Base-by-base conservation (phyloP, 2,888 invertebrate genomes). In the Lysandra coridon region DNA sequence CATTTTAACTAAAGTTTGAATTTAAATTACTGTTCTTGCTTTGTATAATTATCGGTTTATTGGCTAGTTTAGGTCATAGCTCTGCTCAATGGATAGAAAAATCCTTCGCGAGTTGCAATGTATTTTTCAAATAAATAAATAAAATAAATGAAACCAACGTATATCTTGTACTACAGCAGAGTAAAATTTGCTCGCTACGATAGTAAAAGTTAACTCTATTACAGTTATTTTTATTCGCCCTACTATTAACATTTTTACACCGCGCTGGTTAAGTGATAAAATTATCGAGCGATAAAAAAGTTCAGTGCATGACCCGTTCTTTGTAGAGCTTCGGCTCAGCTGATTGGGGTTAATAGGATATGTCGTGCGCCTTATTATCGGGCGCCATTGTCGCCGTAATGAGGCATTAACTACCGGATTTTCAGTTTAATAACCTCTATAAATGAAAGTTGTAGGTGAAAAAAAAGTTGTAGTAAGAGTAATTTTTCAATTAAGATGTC, bases 251-350 rank as follows among this genome's bases (percentile, higher is more conserved):
- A 74, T 75, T 49, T 75, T 44, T 69, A 69, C 69, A 69, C 12
- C 69, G 69, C 69, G 23, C 1, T 49, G 30, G 49, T 57, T 76
- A 76, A 57, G 30, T 76, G 76, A 76, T 57, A 57, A 76, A 76
- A 53, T 53, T 75, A 49, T 49, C 49, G 75, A 49, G 53, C 76
- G 57, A 76, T 76, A 76, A 76, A 76, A 76, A 76, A 57, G 76
- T 57, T 53, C 49, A 53, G 76, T 76, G 57, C 53, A 53, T 53
- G 76, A 33, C 57, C 76, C 14, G 75, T 37, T 44, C 76, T 57
- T 76, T 76, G 76, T 76, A 76, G 76, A 76, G 76, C 76, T 76
- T 76, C 76, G 76, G 76, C 76, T 76, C 76, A 76, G 76, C 57
- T 53, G 76, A 76, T 76, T 76, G 53, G 57, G 76, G 76, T 76